phyloP scores from a whole-genome alignment of 2,888 invertebrate genomes.

The Dermolepida albohirtum region DNA sequence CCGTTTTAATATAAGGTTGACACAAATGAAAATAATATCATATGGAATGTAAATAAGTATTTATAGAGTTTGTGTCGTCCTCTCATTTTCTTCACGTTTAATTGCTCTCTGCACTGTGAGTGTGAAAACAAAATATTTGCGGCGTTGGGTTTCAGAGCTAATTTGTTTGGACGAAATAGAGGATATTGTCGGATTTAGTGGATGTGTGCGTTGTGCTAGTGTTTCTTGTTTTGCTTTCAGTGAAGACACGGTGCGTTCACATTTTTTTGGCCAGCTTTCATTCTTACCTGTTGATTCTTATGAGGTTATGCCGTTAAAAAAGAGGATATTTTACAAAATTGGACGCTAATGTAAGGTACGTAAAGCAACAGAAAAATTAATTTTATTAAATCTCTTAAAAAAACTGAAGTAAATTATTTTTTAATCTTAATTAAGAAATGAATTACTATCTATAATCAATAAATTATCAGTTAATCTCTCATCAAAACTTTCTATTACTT shows the following conservation, averaged over 20 bases:
- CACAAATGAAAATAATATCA: constrained; percentile 3
- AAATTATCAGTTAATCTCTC: no score
- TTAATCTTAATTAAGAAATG: no score
- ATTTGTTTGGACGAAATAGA: constrained; percentile 30
- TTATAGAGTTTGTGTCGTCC: constrained; percentile 36
- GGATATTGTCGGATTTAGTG: constrained; percentile 11
- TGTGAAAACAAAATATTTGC: constrained; percentile 30
- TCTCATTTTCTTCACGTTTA: constrained; percentile 31
- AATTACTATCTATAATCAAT: no score
- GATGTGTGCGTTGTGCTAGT: constrained; percentile 10
- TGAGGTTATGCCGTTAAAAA: constrained; percentile 23
- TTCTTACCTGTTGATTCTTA: constrained; percentile 35
- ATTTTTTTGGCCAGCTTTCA: constrained; percentile 26
- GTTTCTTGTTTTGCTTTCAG: constrained; percentile 7
- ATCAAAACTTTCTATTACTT: no score
- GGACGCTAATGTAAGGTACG: constrained; percentile 10
- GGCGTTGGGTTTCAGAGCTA: constrained; percentile 33
- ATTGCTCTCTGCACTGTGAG: constrained; percentile 30
- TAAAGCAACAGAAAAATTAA: background rate
- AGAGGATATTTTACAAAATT: background rate
- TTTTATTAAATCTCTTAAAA: background rate
- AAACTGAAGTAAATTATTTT: no score
- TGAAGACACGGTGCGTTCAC: constrained; percentile 17
- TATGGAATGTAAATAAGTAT: constrained; percentile 35
- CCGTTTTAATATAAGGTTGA: background rate